Evolutionary conservation across 2,113 vertebrate species (phyloP).

Genomic region (Alethe castanea): DNA sequence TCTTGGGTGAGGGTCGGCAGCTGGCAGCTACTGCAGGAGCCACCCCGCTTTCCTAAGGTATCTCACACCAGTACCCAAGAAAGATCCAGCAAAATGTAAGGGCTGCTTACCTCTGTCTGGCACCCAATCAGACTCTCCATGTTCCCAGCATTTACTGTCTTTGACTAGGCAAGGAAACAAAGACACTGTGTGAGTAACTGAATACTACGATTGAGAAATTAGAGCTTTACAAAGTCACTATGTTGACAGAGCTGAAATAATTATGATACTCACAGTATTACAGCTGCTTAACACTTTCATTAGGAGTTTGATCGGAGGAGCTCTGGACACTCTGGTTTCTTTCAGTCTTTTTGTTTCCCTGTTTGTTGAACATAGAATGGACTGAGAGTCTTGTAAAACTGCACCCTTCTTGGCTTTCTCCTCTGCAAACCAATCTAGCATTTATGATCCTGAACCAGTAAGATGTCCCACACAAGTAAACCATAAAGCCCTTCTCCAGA

Average conservation of each 20-base stretch:
- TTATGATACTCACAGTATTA: conserved; percentile 75
- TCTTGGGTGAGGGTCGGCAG: neutral
- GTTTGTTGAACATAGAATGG: neutral
- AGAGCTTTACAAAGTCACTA: neutral
- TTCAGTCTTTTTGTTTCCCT: conserved; percentile 75
- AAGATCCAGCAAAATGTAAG: neutral
- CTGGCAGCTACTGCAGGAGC: neutral
- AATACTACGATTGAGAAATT: neutral
- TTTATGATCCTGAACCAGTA: neutral
- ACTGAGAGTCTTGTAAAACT: neutral
- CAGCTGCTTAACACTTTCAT: conserved; percentile 91
- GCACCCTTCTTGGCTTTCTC: neutral
- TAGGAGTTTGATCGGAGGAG: conserved; percentile 70
- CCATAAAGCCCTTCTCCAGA: neutral
- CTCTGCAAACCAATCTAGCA: neutral
- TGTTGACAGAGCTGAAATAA: neutral
- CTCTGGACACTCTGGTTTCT: conserved; percentile 43
- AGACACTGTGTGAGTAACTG: neutral
- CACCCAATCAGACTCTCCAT: conserved; percentile 82
- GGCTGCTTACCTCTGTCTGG: conserved; percentile 79
- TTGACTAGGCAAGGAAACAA: conserved; percentile 76
- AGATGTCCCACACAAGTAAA: neutral
- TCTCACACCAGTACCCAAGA: neutral
- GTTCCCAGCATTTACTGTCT: conserved; percentile 83
- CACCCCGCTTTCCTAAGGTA: neutral